Percentiles rank a stretch among this genome's conserved stretches.
Evolutionary conservation across 2,113 vertebrate genomes (phyloP).

Genomic region (Mus spicilegus): DNA sequence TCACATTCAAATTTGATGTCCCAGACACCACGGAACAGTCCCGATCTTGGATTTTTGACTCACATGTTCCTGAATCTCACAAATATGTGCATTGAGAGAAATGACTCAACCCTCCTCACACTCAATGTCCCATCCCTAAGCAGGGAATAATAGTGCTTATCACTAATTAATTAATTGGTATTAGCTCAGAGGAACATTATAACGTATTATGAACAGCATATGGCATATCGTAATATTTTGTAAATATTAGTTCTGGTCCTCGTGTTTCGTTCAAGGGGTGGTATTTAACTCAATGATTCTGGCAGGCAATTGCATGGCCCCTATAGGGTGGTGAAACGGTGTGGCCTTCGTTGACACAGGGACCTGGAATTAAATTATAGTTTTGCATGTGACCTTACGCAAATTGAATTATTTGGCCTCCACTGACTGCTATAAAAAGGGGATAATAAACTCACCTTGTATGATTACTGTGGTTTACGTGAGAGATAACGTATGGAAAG

Average conservation of each 20-base stretch:
- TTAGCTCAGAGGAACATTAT: slow-evolving; percentile 5
- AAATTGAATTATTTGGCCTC: slow-evolving; percentile 8
- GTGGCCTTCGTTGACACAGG: neutral
- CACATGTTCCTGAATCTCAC: neutral
- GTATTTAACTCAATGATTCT: neutral
- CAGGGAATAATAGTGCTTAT: slow-evolving; percentile 3
- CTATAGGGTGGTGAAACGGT: neutral
- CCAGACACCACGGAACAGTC: neutral
- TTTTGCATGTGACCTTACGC: slow-evolving; percentile 6
- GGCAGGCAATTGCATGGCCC: neutral
- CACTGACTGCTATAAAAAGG: neutral
- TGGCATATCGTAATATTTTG: neutral
- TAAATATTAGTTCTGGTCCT: neutral
- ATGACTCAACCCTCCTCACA: neutral
- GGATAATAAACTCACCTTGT: neutral
- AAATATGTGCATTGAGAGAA: neutral
- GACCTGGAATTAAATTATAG: neutral
- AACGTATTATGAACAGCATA: neutral
- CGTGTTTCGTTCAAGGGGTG: slow-evolving; percentile 23
- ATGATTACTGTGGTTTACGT: neutral
- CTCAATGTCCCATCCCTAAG: slow-evolving; percentile 1
- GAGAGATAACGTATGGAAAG: neutral
- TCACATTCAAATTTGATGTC: neutral
- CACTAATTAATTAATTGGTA: neutral
- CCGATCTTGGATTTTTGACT: neutral